Evolutionary conservation across 2,113 vertebrate species (phyloP), one percentile per base, ranked within the genome.

Genomic region (Hypocryptadius cinnamomeus): DNA sequence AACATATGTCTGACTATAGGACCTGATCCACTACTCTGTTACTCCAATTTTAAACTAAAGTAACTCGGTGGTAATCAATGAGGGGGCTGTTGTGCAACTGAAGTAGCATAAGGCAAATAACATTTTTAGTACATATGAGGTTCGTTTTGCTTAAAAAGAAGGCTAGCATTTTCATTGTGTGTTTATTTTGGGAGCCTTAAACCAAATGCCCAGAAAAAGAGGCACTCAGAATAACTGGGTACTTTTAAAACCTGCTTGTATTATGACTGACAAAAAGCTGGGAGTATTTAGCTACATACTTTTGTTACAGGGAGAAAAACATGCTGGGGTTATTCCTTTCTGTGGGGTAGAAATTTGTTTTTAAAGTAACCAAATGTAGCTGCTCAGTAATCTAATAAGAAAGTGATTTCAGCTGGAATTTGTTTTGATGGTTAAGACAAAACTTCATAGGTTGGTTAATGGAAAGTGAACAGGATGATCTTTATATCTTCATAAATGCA

Each of bases 31-130:
- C 60, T 89, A 72, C 65, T 85, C 54, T 54, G 81, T 95, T 95
- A 68, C 68, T 95, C 60, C 44, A 85, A 39, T 87, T 95, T 92
- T 93, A 96, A 95, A 78, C 77, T 81, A 83, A 90, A 68, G 66
- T 88, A 82, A 92, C 66, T 90, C 48, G 12, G 72, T 0, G 0
- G 44, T 84, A 93, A 92, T 96, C 91, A 93, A 57, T 71, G 87
- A 87, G 25, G 56, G 21, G 84, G 54, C 37, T 86, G 63, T 65
- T 76, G n/a, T 60, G 48, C 79, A 79, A 64, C 28, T 35, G 59
- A 85, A 92, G 64, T 21, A 73, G 44, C 39, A 70, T 35, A 87
- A 82, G 21, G 27, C 50, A 90, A 69, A 70, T 76, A n/a, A 56
- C 3, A 44, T 57, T 70, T 89, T 85, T 82, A 65, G 69, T 59